These are phyloP conservation scores for Tragelaphus scriptus DNA, from an alignment of 2,113 vertebrate genomes.

Conservation along the genomic window DNA sequence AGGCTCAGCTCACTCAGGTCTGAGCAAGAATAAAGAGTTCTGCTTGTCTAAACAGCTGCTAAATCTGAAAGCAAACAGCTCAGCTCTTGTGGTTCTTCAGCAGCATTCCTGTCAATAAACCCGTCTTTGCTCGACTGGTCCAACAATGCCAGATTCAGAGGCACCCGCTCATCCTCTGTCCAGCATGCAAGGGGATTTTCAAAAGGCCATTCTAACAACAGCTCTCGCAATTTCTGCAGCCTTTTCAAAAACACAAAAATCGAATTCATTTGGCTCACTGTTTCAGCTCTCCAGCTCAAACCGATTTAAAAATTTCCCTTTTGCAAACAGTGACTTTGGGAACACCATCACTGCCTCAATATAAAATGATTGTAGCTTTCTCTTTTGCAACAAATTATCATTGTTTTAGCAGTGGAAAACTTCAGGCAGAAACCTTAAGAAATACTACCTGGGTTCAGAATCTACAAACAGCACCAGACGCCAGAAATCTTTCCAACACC, in stretches of 20 bases:
- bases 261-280: background rate
- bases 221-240: background rate
- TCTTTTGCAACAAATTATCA: background rate
- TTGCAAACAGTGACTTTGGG: background rate
- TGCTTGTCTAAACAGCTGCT: conserved; percentile 75
- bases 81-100: conserved; percentile 18
- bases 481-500: background rate
- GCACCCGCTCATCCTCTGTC: conserved; percentile 43
- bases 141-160: conserved; percentile 55
- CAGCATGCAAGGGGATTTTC: conserved; percentile 51
- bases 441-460: background rate
- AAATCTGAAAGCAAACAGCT: conserved; percentile 78
- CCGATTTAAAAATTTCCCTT: background rate
- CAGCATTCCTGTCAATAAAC: conserved; percentile 72
- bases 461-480: background rate
- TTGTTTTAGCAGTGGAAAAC: background rate
- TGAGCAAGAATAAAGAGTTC: conserved; percentile 65
- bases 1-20: conserved; percentile 53
- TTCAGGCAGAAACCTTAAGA: background rate
- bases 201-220: conserved; percentile 23
- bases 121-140: conserved; percentile 56
- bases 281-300: background rate
- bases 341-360: background rate
- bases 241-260: conserved; percentile 31
- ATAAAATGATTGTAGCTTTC: background rate